These are phyloP conservation scores for Melolontha melolontha DNA, from an alignment of 2,888 invertebrate genomes.

Conservation along the genomic window DNA sequence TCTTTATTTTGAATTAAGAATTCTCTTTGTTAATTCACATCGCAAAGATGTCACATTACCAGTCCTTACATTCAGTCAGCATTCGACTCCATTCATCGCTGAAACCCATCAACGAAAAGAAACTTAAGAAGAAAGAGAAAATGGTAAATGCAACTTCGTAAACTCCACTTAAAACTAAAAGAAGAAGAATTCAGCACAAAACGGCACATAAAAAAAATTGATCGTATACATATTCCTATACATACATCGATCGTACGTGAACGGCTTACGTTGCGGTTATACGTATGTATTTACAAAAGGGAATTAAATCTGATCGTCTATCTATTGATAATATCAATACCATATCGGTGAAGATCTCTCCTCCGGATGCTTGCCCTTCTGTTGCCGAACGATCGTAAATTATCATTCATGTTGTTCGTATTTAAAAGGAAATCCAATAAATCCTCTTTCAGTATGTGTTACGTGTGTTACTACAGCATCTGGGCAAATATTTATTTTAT, in stretches of 20 bases:
- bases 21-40: slow-evolving; percentile 32
- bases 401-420: slow-evolving; percentile 22
- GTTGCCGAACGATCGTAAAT: slow-evolving; percentile 17
- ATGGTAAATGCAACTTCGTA: slow-evolving; percentile 6
- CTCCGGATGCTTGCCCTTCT: slow-evolving; percentile 6
- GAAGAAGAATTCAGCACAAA: no score
- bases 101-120: slow-evolving; percentile 27
- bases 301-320: slow-evolving; percentile 36
- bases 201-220: no score
- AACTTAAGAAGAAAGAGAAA: slow-evolving; percentile 15
- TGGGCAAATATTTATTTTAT: background rate
- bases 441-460: slow-evolving; percentile 15
- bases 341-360: slow-evolving; percentile 34
- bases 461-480: background rate
- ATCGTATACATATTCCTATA: no score
- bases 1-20: no score
- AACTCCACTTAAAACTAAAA: no score
- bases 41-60: slow-evolving; percentile 10
- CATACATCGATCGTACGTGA: no score
- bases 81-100: slow-evolving; percentile 35
- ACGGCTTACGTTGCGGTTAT: no score
- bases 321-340: slow-evolving; percentile 42
- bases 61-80: slow-evolving; percentile 22
- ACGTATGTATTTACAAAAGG: slow-evolving; percentile 22
- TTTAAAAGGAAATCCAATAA: slow-evolving; percentile 33